Evolutionary conservation across 1,140 invertebrate genomes (phyloP), one percentile per base, ranked within the genome.

Genomic region (Drosophila hydei): DNA sequence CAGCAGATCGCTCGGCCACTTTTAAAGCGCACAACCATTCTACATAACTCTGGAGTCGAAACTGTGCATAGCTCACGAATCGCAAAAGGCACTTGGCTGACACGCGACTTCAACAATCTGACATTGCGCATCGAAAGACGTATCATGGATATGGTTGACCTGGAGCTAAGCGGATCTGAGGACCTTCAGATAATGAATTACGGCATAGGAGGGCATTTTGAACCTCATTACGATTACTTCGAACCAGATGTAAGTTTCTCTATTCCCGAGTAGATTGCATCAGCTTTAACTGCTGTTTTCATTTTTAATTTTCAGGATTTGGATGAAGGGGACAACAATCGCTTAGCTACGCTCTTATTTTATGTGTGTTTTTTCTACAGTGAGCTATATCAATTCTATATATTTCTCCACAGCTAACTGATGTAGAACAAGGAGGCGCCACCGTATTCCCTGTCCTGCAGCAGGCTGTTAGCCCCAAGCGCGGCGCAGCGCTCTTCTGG

Each of bases 61-160:
- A 96, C 87, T 93, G 98, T 63, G 96, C 98, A 90, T 94, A 95
- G 23, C 97, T 98, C 98, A 91, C 94, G 98, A 74, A 99, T 99
- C 79, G 98, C 97, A 87, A 99, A 99, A 93, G 98, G 97, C 75
- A 95, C 97, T 1, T 99, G 98, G 98, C 92, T 99, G 8, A 95
- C 95, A 71, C 95, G 95, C 72, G 92, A 95, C 12, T 96, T 97
- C 83, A 94, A 97, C 78, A 90, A 94, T 33, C 92, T 95, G 25
- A 94, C 99, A 4, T 94, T 92, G 7, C 93, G 93, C 61, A 94
- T 99, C 21, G 95, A 95, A 30, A 92, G 92, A 67, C 93, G 96
- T 27, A 94, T 96, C 0, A 93, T 93, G n/a, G 94, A 95, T 83
- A 95, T 98, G 92, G 97, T 97, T 21, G 75, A 74, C 8, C 62